Percentiles rank a stretch among this genome's conserved stretches.
Evolutionary conservation across 2,797 vertebrate genomes (phyloP).

Genomic region (Anolis apletophallus): DNA sequence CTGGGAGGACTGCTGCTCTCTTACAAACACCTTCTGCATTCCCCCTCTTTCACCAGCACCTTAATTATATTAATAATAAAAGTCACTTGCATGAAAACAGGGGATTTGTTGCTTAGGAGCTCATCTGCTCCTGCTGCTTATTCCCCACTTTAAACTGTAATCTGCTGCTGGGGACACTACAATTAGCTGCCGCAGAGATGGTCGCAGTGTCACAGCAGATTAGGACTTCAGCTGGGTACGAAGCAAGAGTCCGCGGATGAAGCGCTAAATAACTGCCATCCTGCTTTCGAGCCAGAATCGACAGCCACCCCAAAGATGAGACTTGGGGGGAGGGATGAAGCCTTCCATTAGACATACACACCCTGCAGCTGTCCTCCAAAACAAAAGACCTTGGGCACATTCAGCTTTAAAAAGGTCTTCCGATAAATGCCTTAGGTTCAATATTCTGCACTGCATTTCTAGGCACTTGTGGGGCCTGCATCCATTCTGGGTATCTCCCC

Average conservation of each 20-base stretch:
- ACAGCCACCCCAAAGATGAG: background rate
- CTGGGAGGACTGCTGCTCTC: background rate
- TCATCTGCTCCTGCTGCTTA: slow-evolving; percentile 73
- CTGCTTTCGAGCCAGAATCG: slow-evolving; percentile 2
- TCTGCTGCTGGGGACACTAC: slow-evolving; percentile 68
- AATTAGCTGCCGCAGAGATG: slow-evolving; percentile 63
- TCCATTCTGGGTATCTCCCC: background rate
- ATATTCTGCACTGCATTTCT: background rate
- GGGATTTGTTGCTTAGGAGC: slow-evolving; percentile 71
- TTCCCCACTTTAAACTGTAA: slow-evolving; percentile 64
- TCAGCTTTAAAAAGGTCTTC: background rate
- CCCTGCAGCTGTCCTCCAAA: background rate
- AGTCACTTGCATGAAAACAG: slow-evolving; percentile 62
- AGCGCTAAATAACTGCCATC: background rate
- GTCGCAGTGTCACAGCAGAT: slow-evolving; percentile 52
- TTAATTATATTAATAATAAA: slow-evolving; percentile 45
- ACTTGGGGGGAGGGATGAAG: background rate
- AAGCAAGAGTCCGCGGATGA: slow-evolving; percentile 5
- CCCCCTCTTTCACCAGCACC: background rate
- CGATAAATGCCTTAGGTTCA: background rate
- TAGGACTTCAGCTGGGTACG: slow-evolving; percentile 37
- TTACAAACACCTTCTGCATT: background rate
- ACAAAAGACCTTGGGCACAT: background rate
- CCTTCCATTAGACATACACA: background rate
- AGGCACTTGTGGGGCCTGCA: background rate